Percentiles rank a stretch among this genome's conserved stretches.
phyloP scores from a whole-genome alignment of 1,140 invertebrate genomes.

The Venturia canescens region DNA sequence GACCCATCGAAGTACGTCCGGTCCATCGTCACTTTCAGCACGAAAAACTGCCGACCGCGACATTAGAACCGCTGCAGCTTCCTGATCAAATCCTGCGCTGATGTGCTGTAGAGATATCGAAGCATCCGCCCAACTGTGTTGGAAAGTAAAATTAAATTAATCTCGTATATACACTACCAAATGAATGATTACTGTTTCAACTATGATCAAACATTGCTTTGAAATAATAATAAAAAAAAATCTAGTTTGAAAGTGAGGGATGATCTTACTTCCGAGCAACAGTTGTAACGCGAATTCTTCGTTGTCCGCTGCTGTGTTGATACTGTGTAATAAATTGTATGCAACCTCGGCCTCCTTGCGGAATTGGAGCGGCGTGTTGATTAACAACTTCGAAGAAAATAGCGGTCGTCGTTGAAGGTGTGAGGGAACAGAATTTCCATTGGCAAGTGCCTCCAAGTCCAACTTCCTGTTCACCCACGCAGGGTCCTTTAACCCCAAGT shows the following conservation, averaged over 20 bases:
- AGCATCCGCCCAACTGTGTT: conserved; percentile 87
- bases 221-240: too few relatives aligned
- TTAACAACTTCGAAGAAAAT: conserved; percentile 99
- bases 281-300: conserved; percentile 97
- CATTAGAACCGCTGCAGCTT: conserved; percentile 98
- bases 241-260: too few relatives aligned
- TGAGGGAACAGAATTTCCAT: conserved; percentile 98
- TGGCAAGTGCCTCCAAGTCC: conserved; percentile 98
- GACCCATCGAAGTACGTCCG: conserved; percentile 98
- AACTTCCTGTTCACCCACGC: conserved; percentile 97
- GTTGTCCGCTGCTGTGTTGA: conserved; percentile 97
- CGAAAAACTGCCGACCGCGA: conserved; percentile 96
- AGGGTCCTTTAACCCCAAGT: conserved; percentile 91
- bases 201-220: too few relatives aligned
- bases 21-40: conserved; percentile 96
- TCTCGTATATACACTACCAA: neutral
- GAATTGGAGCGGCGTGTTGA: conserved; percentile 96
- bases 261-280: conserved; percentile 90
- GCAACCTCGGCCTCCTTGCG: conserved; percentile 96
- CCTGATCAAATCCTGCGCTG: conserved; percentile 97
- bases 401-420: conserved; percentile 93
- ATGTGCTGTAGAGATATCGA: conserved; percentile 88
- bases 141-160: conserved; percentile 54
- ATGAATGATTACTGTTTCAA: too few relatives aligned
- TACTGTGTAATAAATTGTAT: conserved; percentile 99